Conservation (phyloP, 2,797 vertebrate genomes). For the Danio choprae region DNA sequence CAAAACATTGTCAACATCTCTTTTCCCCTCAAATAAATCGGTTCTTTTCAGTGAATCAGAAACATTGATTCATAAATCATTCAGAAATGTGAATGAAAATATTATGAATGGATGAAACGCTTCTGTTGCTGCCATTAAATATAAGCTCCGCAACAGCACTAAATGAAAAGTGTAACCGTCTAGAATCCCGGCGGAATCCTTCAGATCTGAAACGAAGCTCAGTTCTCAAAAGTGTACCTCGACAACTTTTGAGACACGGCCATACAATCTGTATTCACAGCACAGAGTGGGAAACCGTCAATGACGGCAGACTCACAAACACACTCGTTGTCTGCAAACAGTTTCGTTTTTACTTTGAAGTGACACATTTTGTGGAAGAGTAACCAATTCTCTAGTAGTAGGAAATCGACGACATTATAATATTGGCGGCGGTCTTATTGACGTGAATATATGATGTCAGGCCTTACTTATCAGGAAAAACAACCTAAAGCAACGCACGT, state of each 20-base stretch:
- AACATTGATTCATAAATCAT: not conserved
- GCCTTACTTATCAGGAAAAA: not conserved
- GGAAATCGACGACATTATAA: not conserved
- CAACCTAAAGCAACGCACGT: not conserved
- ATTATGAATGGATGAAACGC: not conserved
- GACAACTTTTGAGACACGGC: slow-evolving; percentile 20
- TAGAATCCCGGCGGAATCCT: no score
- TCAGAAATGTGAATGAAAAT: not conserved
- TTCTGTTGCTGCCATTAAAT: not conserved
- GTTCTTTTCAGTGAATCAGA: not conserved
- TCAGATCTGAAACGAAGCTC: no score
- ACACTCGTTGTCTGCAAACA: not conserved
- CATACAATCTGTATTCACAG: slow-evolving; percentile 16
- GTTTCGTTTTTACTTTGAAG: slow-evolving; percentile 25
- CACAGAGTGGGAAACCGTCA: not conserved
- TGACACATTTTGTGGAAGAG: slow-evolving; percentile 9
- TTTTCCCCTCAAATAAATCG: not conserved
- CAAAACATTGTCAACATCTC: not conserved
- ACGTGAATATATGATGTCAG: slow-evolving; percentile 8
- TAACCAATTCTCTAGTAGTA: not conserved
- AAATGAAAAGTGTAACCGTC: no score
- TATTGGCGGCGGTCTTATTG: not conserved
- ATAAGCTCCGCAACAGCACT: not conserved
- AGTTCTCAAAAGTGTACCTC: no score
- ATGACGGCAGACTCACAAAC: not conserved